Base-by-base conservation (phyloP, 1,140 invertebrate species). In the Scaptomyza hsui region DNA sequence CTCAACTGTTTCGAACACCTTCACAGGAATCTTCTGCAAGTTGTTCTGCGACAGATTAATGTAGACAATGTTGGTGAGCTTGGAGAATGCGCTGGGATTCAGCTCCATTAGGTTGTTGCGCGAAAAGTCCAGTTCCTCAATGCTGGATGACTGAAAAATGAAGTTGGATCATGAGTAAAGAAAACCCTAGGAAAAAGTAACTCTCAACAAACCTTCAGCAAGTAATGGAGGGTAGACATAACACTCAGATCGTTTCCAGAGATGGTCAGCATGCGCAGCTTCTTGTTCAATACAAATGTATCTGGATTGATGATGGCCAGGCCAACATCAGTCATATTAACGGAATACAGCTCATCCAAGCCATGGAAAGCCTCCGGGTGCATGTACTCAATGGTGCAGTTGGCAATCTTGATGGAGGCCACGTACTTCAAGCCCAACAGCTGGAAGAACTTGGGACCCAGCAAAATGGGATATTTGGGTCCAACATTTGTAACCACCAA, bases 121-220 rank as follows among this genome's bases (percentile, higher is more conserved):
- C 6, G 95, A 94, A 44, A 95, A 91, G 62, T 94, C 93, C 21
- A 96, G 90, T 82, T 96, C 95, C 62, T 94, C 94, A 15, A 95
- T 92, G 24, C 93, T 94, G 1, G 93, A 92, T 7, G 94, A 93
- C 89, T 90, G 19, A 61, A 13, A n/a, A 41, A 4, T 9, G 45
- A n/a, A 29, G 16, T 62, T 5, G 6, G 16, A 10, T 9, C 1
- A 21, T 18, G 1, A 48, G 24, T 29, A 39, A 16, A 9, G 6
- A 12, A 10, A 10, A 12, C 4, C 15, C 13, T 0, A n/a, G 1
- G n/a, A n/a, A n/a, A 4, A 3, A 13, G 12, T 0, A 0, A 24
- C 4, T 2, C 4, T 24, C 9, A 7, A 63, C 69, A 5, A 19
- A 90, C 89, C 63, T 91, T 91, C n/a, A 88, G 71, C 52, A 89